Evolutionary conservation across 2,797 vertebrate genomes (phyloP).

Genomic region (Erethizon dorsatum): DNA sequence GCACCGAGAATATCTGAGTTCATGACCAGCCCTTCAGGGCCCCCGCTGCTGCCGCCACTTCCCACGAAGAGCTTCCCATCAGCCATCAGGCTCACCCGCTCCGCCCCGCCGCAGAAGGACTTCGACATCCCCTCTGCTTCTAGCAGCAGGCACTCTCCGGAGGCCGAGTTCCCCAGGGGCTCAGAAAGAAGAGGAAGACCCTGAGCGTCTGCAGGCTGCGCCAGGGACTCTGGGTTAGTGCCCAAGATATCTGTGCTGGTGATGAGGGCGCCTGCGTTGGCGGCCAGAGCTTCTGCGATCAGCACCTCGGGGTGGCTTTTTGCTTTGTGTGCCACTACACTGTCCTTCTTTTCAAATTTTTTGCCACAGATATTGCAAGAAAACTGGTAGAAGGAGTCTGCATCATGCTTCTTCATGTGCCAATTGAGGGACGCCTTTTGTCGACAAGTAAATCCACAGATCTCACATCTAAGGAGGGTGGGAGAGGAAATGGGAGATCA

Average conservation of each 20-base stretch:
- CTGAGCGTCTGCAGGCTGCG: slow-evolving; percentile 90
- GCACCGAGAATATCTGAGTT: slow-evolving; percentile 92
- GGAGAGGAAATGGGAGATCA: slow-evolving; percentile 34
- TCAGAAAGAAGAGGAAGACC: slow-evolving; percentile 92
- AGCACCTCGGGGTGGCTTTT: slow-evolving; percentile 97
- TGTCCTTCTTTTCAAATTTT: slow-evolving; percentile 99
- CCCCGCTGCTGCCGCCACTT: slow-evolving; percentile 84
- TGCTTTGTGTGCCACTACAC: slow-evolving; percentile 95
- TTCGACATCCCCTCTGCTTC: slow-evolving; percentile 90
- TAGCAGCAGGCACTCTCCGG: slow-evolving; percentile 90
- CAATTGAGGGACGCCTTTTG: slow-evolving; percentile 99
- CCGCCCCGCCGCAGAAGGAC: slow-evolving; percentile 88
- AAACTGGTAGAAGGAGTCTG: slow-evolving; percentile 97
- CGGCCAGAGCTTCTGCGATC: slow-evolving; percentile 97
- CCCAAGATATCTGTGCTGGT: slow-evolving; percentile 95
- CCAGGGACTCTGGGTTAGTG: slow-evolving; percentile 92
- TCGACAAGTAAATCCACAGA: slow-evolving; percentile 98
- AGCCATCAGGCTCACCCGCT: slow-evolving; percentile 90
- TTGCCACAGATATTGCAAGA: slow-evolving; percentile 99
- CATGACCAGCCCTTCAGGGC: slow-evolving; percentile 90
- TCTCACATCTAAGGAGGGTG: slow-evolving; percentile 94
- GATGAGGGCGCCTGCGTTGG: slow-evolving; percentile 96
- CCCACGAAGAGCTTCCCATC: slow-evolving; percentile 91
- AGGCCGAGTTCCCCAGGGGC: slow-evolving; percentile 89
- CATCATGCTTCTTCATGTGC: slow-evolving; percentile 99